Conservation (phyloP, 2,888 invertebrate genomes). For the Lasioglossum lativentre region DNA sequence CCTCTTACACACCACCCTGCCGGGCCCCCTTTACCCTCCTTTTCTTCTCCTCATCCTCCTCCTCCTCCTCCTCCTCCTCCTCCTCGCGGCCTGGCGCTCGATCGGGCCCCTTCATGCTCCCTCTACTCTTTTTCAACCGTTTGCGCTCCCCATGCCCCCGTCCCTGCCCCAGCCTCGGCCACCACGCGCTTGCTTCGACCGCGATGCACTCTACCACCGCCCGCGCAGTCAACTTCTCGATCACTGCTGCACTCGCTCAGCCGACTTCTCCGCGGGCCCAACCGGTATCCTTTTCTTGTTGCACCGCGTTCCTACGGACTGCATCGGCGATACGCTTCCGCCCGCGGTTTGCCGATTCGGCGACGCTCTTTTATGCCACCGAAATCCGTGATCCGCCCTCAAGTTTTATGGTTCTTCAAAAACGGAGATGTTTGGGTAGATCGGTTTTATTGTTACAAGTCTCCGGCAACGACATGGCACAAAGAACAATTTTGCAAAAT, state of each 20-base stretch:
- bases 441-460: neutral
- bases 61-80: constrained; percentile 35
- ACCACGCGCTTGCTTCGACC: constrained; percentile 59
- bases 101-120: constrained; percentile 60
- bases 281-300: constrained; percentile 1
- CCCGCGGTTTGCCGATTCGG: neutral
- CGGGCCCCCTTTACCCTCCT: constrained; percentile 43
- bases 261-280: constrained; percentile 7
- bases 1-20: constrained; percentile 79
- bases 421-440: neutral
- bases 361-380: neutral
- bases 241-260: constrained; percentile 35
- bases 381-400: neutral
- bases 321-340: neutral
- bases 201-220: constrained; percentile 52
- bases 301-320: neutral
- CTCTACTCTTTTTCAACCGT: constrained; percentile 57
- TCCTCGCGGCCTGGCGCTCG: constrained; percentile 62
- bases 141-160: constrained; percentile 44
- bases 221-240: constrained; percentile 64
- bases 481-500: too few relatives aligned
- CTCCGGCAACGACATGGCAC: neutral
- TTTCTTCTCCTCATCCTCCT: neutral
- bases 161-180: constrained; percentile 42
- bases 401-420: neutral